These are phyloP conservation scores for Tethya wilhelma DNA, from an alignment of 37 sponge, comb jelly and placozoan genomes.

Conservation along the genomic window DNA sequence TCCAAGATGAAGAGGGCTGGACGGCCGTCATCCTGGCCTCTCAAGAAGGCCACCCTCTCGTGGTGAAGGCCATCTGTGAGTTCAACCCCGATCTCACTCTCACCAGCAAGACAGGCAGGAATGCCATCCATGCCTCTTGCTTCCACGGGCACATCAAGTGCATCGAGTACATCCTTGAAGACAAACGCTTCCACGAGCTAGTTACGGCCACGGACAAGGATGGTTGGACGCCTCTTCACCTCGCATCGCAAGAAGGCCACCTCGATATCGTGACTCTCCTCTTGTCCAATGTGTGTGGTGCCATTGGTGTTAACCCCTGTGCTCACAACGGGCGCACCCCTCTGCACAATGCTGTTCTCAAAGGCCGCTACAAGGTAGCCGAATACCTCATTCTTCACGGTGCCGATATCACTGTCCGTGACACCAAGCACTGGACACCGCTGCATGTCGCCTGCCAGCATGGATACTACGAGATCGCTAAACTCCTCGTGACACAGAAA, in stretches of 20 bases:
- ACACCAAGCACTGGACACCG: conserved; percentile 76
- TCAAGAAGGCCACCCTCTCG: conserved; percentile 77
- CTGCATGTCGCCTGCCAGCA: conserved; percentile 85
- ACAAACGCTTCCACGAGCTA: neutral
- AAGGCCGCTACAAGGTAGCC: conserved; percentile 50
- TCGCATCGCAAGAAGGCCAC: conserved; percentile 84
- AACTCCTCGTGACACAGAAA: conserved; percentile 42
- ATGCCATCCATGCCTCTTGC: conserved; percentile 79
- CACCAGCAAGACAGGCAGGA: conserved; percentile 72
- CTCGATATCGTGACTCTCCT: conserved; percentile 62
- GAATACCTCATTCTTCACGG: conserved; percentile 40
- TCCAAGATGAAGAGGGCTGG: conserved; percentile 85
- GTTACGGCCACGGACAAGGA: conserved; percentile 59
- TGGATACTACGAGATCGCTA: conserved; percentile 59
- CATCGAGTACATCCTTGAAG: conserved; percentile 45
- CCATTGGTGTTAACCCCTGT: conserved; percentile 31
- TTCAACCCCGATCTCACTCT: conserved; percentile 49
- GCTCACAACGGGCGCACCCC: conserved; percentile 84
- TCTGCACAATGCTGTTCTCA: conserved; percentile 80
- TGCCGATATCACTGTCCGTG: conserved; percentile 34
- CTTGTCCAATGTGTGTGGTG: conserved; percentile 4
- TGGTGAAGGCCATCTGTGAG: conserved; percentile 52
- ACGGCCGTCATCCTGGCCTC: conserved; percentile 78
- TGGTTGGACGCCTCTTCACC: conserved; percentile 85
- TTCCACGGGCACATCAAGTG: conserved; percentile 77